Conservation (phyloP, 1,140 invertebrate species). For the Littorina saxatilis region DNA sequence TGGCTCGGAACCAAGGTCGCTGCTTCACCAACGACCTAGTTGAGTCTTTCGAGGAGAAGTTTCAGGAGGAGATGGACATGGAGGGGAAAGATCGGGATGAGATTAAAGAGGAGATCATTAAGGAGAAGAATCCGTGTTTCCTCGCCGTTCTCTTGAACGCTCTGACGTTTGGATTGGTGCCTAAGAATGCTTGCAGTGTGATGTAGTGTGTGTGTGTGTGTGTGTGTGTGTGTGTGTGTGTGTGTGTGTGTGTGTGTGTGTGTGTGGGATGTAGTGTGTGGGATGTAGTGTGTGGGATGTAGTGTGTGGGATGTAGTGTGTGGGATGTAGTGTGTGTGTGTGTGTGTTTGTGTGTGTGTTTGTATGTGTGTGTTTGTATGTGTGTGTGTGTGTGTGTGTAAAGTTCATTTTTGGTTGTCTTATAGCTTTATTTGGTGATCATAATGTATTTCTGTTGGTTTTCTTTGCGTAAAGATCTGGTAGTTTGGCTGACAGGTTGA, state of each 20-base stretch:
- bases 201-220: constrained; percentile 12
- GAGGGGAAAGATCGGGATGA: neutral
- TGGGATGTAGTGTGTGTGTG: constrained; percentile 22
- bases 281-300: neutral
- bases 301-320: neutral
- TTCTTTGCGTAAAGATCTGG: no score
- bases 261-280: neutral
- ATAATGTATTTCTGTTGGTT: no score
- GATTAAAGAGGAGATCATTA: neutral
- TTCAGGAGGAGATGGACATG: neutral
- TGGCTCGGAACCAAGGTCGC: neutral
- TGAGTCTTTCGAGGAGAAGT: neutral
- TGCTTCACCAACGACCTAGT: constrained; percentile 18
- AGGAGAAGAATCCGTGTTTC: neutral
- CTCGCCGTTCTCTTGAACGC: neutral
- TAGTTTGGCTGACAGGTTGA: no score
- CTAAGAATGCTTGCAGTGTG: neutral
- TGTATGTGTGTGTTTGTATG: constrained; percentile 13
- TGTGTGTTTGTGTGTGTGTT: constrained; percentile 16
- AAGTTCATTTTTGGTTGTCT: no score
- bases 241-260: constrained; percentile 17
- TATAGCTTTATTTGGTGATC: no score
- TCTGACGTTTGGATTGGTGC: neutral
- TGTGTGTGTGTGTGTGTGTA: constrained; percentile 16
- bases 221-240: constrained; percentile 20